phyloP scores from a whole-genome alignment of 2,113 vertebrate genomes.

The Hippocampus mohnikei region DNA sequence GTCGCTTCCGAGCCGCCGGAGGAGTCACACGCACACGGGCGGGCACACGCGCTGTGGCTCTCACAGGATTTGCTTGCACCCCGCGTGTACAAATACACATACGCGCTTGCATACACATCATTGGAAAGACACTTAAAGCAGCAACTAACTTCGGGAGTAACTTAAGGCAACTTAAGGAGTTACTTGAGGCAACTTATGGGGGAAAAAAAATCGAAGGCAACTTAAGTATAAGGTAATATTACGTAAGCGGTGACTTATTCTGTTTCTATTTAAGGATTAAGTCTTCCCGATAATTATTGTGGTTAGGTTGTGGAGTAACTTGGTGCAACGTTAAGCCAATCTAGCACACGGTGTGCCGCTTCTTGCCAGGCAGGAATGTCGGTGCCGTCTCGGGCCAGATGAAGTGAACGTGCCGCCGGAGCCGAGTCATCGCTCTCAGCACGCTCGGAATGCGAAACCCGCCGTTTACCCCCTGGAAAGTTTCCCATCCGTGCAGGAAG shows the following conservation, averaged over 20 bases:
- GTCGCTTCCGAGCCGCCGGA: conserved; percentile 21
- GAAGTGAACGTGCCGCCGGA: conserved; percentile 26
- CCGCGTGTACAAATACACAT: not conserved
- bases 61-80: not conserved
- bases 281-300: too few species aligned
- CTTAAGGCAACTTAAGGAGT: not conserved
- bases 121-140: not conserved
- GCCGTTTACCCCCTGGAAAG: conserved; percentile 47
- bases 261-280: not conserved
- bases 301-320: too few species aligned
- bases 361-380: conserved; percentile 15
- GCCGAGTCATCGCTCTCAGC: conserved; percentile 20
- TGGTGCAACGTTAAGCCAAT: not conserved
- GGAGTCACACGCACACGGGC: not conserved
- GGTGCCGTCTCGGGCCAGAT: conserved; percentile 24
- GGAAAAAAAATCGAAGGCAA: not conserved
- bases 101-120: not conserved
- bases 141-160: not conserved
- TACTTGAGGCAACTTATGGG: not conserved
- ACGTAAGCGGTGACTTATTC: not conserved
- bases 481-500: conserved; percentile 66
- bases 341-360: not conserved
- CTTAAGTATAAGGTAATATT: not conserved
- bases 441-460: conserved; percentile 59
- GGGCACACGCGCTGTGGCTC: not conserved